Conservation (phyloP, 2,888 invertebrate genomes). For the Orthosia cruda region DNA sequence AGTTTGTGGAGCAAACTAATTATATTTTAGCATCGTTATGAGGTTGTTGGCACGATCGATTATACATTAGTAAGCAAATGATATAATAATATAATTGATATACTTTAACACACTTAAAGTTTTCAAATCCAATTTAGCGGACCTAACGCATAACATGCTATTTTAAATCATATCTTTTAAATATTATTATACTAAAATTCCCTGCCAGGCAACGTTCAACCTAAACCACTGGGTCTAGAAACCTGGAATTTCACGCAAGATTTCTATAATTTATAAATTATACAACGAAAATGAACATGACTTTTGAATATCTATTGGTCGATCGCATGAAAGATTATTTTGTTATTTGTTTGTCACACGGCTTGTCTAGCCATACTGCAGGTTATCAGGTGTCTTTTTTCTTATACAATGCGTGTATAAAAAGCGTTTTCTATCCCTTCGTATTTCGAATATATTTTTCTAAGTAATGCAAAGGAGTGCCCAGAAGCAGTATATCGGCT, state of each 20-base stretch:
- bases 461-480: neutral
- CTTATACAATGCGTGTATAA: too few relatives aligned
- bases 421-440: neutral
- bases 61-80: neutral
- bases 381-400: neutral
- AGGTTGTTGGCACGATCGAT: conserved; percentile 1
- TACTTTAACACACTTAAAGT: neutral
- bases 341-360: too few relatives aligned
- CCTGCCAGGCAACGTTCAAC: too few relatives aligned
- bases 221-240: too few relatives aligned
- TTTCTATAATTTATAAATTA: too few relatives aligned
- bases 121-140: neutral
- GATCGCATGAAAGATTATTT: too few relatives aligned
- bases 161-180: neutral
- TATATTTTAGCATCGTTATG: conserved; percentile 16
- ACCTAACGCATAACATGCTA: neutral
- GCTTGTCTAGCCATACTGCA: neutral
- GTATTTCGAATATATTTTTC: neutral
- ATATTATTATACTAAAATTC: too few relatives aligned
- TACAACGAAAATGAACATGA: too few relatives aligned
- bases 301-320: too few relatives aligned
- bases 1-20: conserved; percentile 32
- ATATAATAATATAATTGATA: neutral
- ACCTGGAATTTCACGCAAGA: too few relatives aligned
- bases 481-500: neutral